Evolutionary conservation across 2,797 vertebrate genomes (phyloP).

Genomic region (Pseudocheirus occidentalis): DNA sequence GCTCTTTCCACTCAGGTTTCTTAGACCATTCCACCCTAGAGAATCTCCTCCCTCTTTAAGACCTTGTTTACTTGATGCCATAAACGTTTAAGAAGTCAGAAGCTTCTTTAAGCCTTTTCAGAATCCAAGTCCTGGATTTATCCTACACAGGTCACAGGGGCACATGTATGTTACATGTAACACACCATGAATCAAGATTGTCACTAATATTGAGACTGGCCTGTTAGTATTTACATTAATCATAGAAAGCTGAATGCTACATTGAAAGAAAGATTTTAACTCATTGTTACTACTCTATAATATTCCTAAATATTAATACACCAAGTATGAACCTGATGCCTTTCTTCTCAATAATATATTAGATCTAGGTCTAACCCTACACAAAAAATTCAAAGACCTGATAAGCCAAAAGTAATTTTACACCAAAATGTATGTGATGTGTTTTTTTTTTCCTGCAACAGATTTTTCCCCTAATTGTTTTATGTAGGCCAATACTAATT

Average conservation of each 20-base stretch:
- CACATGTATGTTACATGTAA: background rate
- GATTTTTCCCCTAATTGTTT: constrained; percentile 23
- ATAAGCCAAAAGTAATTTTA: constrained; percentile 1
- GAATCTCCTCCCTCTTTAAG: background rate
- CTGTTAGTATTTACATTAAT: background rate
- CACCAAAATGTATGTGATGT: background rate
- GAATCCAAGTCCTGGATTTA: background rate
- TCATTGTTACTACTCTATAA: constrained; percentile 26
- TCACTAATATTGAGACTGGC: background rate
- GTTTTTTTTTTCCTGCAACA: constrained; percentile 6
- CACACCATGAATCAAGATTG: constrained; percentile 21
- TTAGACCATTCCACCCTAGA: background rate
- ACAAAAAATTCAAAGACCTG: constrained; percentile 9
- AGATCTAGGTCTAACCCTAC: background rate
- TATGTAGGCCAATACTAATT: constrained; percentile 40
- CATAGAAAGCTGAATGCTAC: background rate
- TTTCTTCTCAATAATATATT: background rate
- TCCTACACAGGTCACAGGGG: constrained; percentile 1
- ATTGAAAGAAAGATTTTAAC: constrained; percentile 16
- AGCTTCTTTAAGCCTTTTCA: constrained; percentile 7
- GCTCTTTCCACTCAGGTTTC: background rate
- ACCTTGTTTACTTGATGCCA: background rate
- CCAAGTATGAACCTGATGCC: background rate
- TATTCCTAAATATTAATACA: background rate
- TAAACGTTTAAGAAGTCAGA: background rate